Evolutionary conservation across 2,888 invertebrate genomes (phyloP).

Genomic region (Zele albiditarsus): DNA sequence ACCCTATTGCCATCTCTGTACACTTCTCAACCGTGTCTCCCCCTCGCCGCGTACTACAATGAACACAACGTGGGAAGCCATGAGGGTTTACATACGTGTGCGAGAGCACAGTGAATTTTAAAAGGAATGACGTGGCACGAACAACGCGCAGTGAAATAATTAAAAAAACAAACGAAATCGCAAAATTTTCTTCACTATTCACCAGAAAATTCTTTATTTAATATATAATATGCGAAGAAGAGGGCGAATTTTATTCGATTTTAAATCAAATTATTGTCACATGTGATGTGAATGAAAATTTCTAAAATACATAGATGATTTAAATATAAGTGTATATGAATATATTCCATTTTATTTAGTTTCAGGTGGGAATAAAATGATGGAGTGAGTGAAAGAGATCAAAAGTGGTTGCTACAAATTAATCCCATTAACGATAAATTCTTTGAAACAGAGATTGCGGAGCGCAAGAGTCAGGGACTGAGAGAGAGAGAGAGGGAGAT

Average conservation of each 20-base stretch:
- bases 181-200: background rate
- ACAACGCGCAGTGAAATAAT: background rate
- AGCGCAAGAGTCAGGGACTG: too few species aligned
- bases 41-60: background rate
- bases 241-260: background rate
- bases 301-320: background rate
- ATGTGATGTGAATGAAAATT: background rate
- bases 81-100: background rate
- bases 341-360: background rate
- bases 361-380: background rate
- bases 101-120: constrained; percentile 16
- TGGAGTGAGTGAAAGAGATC: too few species aligned
- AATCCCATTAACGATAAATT: too few species aligned
- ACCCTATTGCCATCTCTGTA: background rate
- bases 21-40: background rate
- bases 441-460: too few species aligned
- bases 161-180: background rate
- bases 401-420: too few species aligned
- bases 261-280: background rate
- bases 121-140: constrained; percentile 10
- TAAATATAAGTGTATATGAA: background rate
- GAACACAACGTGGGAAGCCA: background rate
- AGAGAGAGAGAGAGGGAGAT: too few species aligned
- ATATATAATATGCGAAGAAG: background rate
- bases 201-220: background rate